Evolutionary conservation across 2,797 vertebrate genomes (phyloP).

Genomic region (Pseudomugil gertrudae): DNA sequence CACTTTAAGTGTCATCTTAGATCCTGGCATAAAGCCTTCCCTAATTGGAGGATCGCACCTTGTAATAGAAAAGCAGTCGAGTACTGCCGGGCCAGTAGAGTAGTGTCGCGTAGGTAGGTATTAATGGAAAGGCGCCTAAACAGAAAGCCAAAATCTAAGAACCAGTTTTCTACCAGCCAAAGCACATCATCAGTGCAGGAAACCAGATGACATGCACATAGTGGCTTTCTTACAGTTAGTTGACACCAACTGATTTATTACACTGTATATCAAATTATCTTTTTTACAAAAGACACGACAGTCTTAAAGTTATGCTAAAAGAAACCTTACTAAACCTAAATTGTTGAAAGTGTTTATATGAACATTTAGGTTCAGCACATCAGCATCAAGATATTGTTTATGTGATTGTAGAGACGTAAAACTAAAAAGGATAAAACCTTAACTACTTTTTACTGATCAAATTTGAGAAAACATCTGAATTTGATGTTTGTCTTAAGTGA

Average conservation of each 20-base stretch:
- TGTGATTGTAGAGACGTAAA: slow-evolving; percentile 1
- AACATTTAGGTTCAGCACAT: slow-evolving; percentile 26
- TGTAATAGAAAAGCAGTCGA: too few species aligned
- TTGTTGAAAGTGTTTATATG: slow-evolving; percentile 16
- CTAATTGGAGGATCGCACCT: too few species aligned
- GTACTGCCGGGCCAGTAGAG: too few species aligned
- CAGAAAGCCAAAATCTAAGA: slow-evolving; percentile 21
- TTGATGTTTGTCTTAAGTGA: slow-evolving; percentile 3
- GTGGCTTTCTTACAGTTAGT: slow-evolving; percentile 19
- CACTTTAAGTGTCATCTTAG: too few species aligned
- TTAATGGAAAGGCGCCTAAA: too few species aligned
- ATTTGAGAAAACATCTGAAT: not conserved
- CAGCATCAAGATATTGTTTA: slow-evolving; percentile 17
- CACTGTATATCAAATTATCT: slow-evolving; percentile 29
- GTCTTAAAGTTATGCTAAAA: slow-evolving; percentile 28
- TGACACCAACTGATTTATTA: slow-evolving; percentile 47
- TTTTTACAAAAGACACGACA: slow-evolving; percentile 39
- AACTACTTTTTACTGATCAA: not conserved
- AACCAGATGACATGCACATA: slow-evolving; percentile 41
- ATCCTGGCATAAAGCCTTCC: too few species aligned
- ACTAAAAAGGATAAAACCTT: not conserved
- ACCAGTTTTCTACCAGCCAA: slow-evolving; percentile 14
- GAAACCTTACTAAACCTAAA: slow-evolving; percentile 42
- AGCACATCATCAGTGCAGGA: slow-evolving; percentile 29
- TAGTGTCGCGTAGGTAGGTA: too few species aligned